These are phyloP conservation scores for Calycopis cecrops DNA, from an alignment of 1,140 invertebrate genomes.

Conservation along the genomic window DNA sequence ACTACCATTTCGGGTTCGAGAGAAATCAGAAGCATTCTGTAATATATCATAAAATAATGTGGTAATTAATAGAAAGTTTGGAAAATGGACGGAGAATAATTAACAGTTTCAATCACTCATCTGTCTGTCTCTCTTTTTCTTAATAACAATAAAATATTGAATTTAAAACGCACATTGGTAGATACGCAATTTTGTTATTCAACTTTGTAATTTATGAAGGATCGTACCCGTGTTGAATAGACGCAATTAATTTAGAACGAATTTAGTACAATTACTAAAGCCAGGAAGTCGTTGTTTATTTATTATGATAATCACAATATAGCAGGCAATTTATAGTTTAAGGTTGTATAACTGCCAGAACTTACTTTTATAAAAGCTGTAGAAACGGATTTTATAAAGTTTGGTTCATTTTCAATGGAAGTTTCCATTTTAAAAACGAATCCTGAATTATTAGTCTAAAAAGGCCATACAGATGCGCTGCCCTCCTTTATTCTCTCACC, in stretches of 20 bases:
- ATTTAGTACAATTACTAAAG: neutral
- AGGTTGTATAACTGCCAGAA: too few relatives aligned
- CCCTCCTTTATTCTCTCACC: too few relatives aligned
- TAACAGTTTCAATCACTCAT: neutral
- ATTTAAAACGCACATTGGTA: neutral
- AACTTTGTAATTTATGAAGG: constrained; percentile 4
- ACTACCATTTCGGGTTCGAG: constrained; percentile 11
- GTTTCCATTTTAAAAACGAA: too few relatives aligned
- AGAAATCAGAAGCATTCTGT: constrained; percentile 14
- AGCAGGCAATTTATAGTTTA: too few relatives aligned
- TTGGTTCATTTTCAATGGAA: too few relatives aligned
- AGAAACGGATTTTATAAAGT: too few relatives aligned
- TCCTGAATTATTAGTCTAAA: too few relatives aligned
- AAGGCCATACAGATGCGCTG: too few relatives aligned
- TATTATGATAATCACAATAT: too few relatives aligned
- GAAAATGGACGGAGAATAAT: constrained; percentile 6
- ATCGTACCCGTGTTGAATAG: neutral
- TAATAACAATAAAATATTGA: constrained; percentile 6
- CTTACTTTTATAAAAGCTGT: too few relatives aligned
- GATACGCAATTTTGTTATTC: neutral
- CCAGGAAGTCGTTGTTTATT: too few relatives aligned
- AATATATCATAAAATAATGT: constrained; percentile 15
- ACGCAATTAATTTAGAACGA: neutral
- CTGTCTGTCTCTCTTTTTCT: neutral
- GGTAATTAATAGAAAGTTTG: constrained; percentile 14